These are phyloP conservation scores for Falco biarmicus DNA, from an alignment of 2,797 vertebrate genomes.

Conservation along the genomic window DNA sequence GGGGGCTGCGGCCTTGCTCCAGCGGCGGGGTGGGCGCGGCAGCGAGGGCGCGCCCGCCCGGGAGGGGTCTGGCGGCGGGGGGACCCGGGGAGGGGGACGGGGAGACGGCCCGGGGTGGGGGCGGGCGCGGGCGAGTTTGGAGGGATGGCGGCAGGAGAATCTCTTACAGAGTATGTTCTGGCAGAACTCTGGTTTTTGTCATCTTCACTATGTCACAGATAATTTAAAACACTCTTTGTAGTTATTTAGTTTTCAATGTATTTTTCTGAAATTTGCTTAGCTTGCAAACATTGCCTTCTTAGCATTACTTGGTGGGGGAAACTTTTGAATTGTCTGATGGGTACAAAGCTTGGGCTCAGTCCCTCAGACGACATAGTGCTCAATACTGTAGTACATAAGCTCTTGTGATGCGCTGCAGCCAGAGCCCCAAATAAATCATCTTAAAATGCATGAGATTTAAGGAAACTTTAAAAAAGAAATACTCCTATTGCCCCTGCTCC, in stretches of 20 bases:
- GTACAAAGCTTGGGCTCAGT: background rate
- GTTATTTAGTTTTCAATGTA: background rate
- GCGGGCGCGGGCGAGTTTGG: too few species aligned
- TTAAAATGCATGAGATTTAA: background rate
- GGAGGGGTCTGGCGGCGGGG: too few species aligned
- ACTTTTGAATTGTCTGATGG: background rate
- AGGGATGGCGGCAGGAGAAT: background rate
- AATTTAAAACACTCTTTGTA: background rate
- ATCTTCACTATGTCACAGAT: background rate
- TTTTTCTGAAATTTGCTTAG: background rate
- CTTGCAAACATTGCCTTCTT: background rate
- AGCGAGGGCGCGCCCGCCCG: too few species aligned
- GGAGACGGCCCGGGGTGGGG: too few species aligned
- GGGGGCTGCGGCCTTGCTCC: too few species aligned
- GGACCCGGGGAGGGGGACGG: too few species aligned
- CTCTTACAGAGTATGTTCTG: background rate
- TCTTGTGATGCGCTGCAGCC: background rate
- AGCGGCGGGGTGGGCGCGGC: too few species aligned
- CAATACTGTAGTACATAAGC: background rate
- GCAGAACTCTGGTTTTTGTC: background rate
- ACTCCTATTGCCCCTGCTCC: background rate
- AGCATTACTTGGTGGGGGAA: background rate
- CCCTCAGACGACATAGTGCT: background rate
- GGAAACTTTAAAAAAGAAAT: background rate
- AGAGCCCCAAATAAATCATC: background rate